A percentile compares a stretch with the other conserved stretches of the same genome.
Evolutionary conservation across 37 sponge, comb jelly and placozoan genomes (phyloP).

Genomic region (Aplysina aerophoba): DNA sequence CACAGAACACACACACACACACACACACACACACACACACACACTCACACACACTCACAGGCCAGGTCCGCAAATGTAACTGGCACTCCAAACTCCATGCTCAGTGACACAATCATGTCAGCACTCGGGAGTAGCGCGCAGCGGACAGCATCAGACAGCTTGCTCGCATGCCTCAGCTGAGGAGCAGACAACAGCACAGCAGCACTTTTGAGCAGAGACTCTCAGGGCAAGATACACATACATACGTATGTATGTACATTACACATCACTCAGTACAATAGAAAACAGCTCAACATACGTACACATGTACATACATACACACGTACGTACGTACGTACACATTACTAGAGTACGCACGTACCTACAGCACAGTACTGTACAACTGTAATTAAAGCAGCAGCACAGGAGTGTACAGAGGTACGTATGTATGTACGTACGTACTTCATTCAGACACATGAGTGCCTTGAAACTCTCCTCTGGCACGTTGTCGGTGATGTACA

Average conservation of each 20-base stretch:
- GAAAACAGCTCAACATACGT: neutral
- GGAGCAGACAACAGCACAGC: neutral
- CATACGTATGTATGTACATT: neutral
- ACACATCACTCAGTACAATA: neutral
- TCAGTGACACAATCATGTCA: conserved; percentile 48
- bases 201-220: too few species aligned
- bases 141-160: conserved; percentile 44
- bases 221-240: neutral
- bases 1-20: neutral
- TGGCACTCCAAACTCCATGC: conserved; percentile 55
- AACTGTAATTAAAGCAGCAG: too few species aligned
- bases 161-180: conserved; percentile 26
- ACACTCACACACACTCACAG: conserved; percentile 11
- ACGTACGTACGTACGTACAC: neutral
- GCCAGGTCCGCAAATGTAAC: conserved; percentile 10
- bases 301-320: neutral
- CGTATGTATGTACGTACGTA: conserved; percentile 9
- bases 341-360: neutral
- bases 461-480: conserved; percentile 64
- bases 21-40: neutral
- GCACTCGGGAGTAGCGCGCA: conserved; percentile 56
- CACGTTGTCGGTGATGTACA: conserved; percentile 60
- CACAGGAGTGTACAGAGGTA: neutral
- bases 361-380: neutral
- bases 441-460: conserved; percentile 68